Evolutionary conservation across 2,113 vertebrate species (phyloP).

Genomic region (Sphyrna mokarran): DNA sequence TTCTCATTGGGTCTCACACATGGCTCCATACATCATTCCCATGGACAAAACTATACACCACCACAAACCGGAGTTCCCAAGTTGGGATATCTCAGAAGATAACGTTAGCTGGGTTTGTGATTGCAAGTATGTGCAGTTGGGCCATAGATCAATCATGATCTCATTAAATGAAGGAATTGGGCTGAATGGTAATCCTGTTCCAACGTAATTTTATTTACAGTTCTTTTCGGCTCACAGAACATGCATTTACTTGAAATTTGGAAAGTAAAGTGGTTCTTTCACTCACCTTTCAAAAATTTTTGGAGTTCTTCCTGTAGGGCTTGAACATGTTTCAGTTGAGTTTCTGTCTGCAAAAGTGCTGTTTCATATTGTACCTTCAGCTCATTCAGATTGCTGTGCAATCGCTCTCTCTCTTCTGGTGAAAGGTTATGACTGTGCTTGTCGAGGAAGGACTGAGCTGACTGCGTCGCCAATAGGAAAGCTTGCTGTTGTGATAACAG

Average conservation of each 20-base stretch:
- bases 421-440: constrained; percentile 67
- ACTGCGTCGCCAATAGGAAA: constrained; percentile 73
- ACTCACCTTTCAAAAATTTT: constrained; percentile 67
- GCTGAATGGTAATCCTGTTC: too few species aligned
- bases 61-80: too few species aligned
- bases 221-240: background rate
- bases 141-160: too few species aligned
- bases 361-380: constrained; percentile 68
- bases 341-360: constrained; percentile 63
- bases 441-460: constrained; percentile 73
- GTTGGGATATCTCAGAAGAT: too few species aligned
- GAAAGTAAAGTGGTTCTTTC: background rate
- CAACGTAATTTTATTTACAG: background rate
- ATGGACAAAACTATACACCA: too few species aligned
- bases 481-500: constrained; percentile 84
- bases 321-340: constrained; percentile 68
- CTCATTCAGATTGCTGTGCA: constrained; percentile 61
- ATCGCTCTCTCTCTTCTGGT: constrained; percentile 58
- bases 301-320: constrained; percentile 74
- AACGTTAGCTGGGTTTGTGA: too few species aligned
- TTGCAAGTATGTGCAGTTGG: too few species aligned
- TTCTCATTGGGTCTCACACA: too few species aligned
- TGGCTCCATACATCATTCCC: too few species aligned
- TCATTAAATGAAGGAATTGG: too few species aligned
- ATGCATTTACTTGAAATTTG: background rate